Conservation (phyloP, 2,888 invertebrate genomes). For the Himalopsyche tibetana region DNA sequence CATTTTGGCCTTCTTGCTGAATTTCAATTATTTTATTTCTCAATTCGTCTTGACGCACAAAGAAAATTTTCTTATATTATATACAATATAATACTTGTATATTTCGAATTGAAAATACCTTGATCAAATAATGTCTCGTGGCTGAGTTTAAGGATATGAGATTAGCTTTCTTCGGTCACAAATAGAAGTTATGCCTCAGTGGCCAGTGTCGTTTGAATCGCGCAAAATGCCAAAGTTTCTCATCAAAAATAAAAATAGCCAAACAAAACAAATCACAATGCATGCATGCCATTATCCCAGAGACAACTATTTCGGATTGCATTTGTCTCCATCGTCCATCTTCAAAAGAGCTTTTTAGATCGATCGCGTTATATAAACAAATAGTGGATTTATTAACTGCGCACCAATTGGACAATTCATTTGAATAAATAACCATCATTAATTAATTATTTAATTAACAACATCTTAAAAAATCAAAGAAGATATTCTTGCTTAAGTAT, state of each 20-base stretch:
- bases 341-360: not conserved
- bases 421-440: no score
- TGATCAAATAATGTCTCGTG: not conserved
- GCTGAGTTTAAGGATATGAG: not conserved
- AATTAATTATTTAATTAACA: no score
- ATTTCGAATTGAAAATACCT: not conserved
- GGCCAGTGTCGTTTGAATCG: constrained; percentile 8
- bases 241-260: not conserved
- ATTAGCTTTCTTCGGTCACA: not conserved
- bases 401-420: no score
- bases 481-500: no score
- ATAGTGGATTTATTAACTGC: no score
- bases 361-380: constrained; percentile 22
- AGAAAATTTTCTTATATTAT: not conserved
- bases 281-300: constrained; percentile 18
- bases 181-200: constrained; percentile 3
- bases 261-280: not conserved
- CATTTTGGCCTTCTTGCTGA: constrained; percentile 27
- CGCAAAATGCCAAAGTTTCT: constrained; percentile 32
- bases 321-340: not conserved
- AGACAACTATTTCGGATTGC: not conserved
- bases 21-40: constrained; percentile 36
- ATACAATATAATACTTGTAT: not conserved
- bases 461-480: no score
- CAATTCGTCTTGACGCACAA: not conserved